Percentiles rank a stretch among this genome's conserved stretches.
Conservation (phyloP, 2,888 invertebrate species). For the Perithous albicinctus region DNA sequence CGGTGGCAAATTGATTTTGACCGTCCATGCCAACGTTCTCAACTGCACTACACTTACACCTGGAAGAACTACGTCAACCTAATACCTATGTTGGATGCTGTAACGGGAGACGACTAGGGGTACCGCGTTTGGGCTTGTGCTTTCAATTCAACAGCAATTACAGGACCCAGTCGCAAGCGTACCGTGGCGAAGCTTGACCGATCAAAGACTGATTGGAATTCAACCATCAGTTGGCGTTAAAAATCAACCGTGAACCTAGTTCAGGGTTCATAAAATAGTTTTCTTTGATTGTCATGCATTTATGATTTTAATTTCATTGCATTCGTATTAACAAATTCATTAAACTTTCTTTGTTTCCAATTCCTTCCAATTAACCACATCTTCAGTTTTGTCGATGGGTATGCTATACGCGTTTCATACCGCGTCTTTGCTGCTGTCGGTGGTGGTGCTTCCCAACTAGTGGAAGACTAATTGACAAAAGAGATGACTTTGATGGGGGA, state of each 20-base stretch:
- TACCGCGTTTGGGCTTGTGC: constrained; percentile 37
- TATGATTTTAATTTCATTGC: constrained; percentile 55
- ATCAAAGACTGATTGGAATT: constrained; percentile 36
- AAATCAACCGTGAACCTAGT: no score
- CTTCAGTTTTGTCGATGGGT: constrained; percentile 46
- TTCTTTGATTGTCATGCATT: no score
- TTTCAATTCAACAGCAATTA: constrained; percentile 51
- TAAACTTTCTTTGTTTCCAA: constrained; percentile 63
- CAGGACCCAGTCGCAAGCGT: constrained; percentile 6
- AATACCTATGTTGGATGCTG: constrained; percentile 21
- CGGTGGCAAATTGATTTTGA: constrained; percentile 69
- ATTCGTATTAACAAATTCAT: constrained; percentile 38
- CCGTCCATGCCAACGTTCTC: constrained; percentile 64
- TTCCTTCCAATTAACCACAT: constrained; percentile 21
- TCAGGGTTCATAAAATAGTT: no score
- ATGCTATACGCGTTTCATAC: constrained; percentile 29
- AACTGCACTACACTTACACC: constrained; percentile 52
- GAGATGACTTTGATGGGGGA: constrained; percentile 61
- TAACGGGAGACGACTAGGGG: constrained; percentile 43
- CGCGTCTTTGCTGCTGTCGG: constrained; percentile 1
- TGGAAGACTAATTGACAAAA: constrained; percentile 69
- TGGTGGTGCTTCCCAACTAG: constrained; percentile 31
- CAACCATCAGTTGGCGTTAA: no score
- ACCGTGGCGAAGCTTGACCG: background rate
- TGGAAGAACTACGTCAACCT: constrained; percentile 41